A percentile compares a stretch with the other conserved stretches of the same genome.
Conservation (phyloP, 2,113 vertebrate genomes). For the Todiramphus saurophagus region DNA sequence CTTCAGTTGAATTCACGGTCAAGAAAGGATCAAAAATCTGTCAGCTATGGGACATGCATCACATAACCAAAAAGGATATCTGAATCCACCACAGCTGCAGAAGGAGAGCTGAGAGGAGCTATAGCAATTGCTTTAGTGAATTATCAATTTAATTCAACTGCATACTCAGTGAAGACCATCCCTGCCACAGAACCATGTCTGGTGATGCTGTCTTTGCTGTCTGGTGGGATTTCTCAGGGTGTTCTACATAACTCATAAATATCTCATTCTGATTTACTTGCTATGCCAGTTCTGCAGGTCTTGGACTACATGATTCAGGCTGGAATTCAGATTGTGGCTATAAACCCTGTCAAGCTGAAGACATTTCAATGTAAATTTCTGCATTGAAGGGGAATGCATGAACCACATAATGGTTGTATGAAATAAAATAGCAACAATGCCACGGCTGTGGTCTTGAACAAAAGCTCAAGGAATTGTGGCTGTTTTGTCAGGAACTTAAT, state of each 20-base stretch:
- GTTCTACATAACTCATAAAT: background rate
- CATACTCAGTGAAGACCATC: background rate
- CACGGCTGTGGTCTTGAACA: background rate
- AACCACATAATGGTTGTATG: background rate
- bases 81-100: background rate
- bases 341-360: background rate
- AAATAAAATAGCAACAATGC: background rate
- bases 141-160: background rate
- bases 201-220: background rate
- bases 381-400: background rate
- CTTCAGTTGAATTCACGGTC: background rate
- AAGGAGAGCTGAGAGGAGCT: background rate
- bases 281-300: background rate
- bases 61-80: background rate
- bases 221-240: background rate
- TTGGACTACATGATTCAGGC: background rate
- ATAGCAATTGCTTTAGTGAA: background rate
- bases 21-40: background rate
- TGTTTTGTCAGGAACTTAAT: background rate
- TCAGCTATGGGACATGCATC: background rate
- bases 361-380: conserved; percentile 9
- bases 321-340: background rate
- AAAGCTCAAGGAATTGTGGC: background rate
- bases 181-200: background rate
- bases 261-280: background rate